These are phyloP conservation scores for Anagyrus pseudococci DNA, from an alignment of 2,888 invertebrate genomes.

Conservation along the genomic window DNA sequence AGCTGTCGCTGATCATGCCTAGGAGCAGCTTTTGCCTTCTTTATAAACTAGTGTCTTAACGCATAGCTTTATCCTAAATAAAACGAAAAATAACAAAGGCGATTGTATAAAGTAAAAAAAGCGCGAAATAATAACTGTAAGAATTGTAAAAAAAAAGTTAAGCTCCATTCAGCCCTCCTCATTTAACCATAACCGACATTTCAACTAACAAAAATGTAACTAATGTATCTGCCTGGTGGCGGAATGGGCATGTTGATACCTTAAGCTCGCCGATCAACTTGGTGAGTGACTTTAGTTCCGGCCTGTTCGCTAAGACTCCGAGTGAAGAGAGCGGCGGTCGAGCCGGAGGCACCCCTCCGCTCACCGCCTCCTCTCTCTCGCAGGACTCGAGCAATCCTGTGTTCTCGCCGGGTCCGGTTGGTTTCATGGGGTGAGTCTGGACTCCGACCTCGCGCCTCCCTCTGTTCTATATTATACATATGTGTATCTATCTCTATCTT, in stretches of 20 bases:
- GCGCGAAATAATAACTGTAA: too few species aligned
- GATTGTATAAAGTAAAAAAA: too few species aligned
- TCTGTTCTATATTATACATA: background rate
- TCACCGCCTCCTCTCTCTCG: conserved; percentile 65
- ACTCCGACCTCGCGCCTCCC: conserved; percentile 3
- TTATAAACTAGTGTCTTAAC: conserved; percentile 13
- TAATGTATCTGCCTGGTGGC: conserved; percentile 51
- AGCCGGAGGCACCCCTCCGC: conserved; percentile 70
- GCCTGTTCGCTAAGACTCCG: conserved; percentile 92
- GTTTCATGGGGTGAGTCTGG: conserved; percentile 59
- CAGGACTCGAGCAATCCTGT: conserved; percentile 59
- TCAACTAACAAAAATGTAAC: conserved; percentile 44
- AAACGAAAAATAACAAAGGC: too few species aligned
- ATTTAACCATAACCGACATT: conserved; percentile 29
- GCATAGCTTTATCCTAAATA: too few species aligned
- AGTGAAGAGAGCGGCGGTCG: conserved; percentile 83
- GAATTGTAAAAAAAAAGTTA: too few species aligned
- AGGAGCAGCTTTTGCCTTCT: conserved; percentile 27
- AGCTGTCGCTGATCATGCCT: conserved; percentile 27
- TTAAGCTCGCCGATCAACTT: conserved; percentile 90
- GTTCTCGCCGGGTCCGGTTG: conserved; percentile 58
- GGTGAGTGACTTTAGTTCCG: conserved; percentile 93
- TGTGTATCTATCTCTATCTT: conserved; percentile 5
- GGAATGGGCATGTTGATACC: conserved; percentile 38
- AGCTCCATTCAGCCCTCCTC: too few species aligned